Evolutionary conservation across 2,113 vertebrate species (phyloP).

Genomic region (Chrysemys picta): DNA sequence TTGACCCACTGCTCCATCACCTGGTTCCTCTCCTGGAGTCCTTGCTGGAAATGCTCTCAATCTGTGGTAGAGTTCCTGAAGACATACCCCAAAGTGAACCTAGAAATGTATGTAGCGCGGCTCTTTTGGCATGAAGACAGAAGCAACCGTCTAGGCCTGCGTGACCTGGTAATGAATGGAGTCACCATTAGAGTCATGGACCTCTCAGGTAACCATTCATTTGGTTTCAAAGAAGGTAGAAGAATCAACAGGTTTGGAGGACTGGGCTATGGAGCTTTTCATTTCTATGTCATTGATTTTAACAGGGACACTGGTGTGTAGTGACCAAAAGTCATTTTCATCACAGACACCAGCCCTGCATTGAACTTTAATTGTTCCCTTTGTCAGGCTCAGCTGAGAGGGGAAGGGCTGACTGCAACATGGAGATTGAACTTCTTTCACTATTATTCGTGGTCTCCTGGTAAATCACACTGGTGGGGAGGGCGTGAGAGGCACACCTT

Average conservation of each 20-base stretch:
- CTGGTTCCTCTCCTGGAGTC: conserved; percentile 76
- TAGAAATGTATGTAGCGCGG: conserved; percentile 33
- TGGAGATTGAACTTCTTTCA: no score
- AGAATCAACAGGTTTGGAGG: not conserved
- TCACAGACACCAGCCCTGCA: not conserved
- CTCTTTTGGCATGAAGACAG: conserved; percentile 1
- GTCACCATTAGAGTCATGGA: conserved; percentile 50
- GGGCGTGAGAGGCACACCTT: no score
- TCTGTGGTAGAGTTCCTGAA: conserved; percentile 65
- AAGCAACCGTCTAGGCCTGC: conserved; percentile 47
- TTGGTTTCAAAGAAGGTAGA: no score
- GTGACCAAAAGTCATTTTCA: not conserved
- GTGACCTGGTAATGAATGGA: conserved; percentile 6
- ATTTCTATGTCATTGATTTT: no score
- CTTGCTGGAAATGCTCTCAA: conserved; percentile 54
- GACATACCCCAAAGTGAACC: not conserved
- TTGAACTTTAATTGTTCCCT: not conserved
- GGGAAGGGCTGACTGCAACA: no score
- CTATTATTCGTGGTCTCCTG: no score
- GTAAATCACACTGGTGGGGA: no score
- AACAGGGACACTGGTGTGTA: not conserved
- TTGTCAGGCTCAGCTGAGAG: no score
- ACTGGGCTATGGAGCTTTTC: no score
- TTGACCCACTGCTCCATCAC: conserved; percentile 43
- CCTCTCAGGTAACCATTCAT: conserved; percentile 24